Percentiles rank a stretch among this genome's conserved stretches.
phyloP scores from a whole-genome alignment of 1,140 invertebrate species.

The Papilio xuthus region DNA sequence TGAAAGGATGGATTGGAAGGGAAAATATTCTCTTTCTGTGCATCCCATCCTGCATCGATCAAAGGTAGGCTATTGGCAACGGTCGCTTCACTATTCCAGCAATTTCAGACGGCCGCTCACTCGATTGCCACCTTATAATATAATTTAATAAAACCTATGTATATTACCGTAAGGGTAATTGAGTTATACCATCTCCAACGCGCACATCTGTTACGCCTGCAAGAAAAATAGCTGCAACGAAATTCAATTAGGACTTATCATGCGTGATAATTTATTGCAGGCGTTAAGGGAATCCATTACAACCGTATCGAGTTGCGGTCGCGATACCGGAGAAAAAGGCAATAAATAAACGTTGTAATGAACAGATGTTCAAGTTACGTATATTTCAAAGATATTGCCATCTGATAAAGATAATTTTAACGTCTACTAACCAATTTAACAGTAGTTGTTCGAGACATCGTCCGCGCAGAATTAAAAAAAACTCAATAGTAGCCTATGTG shows the following conservation, averaged over 20 bases:
- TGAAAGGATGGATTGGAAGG: too few species aligned
- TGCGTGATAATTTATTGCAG: slow-evolving; percentile 23
- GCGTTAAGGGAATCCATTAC: slow-evolving; percentile 25
- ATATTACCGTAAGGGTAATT: not conserved
- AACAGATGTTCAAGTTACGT: not conserved
- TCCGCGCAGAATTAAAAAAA: too few species aligned
- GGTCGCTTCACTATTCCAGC: too few species aligned
- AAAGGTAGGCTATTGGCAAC: too few species aligned
- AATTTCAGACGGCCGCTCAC: too few species aligned
- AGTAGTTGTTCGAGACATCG: too few species aligned
- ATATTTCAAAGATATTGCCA: not conserved
- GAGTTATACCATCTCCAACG: too few species aligned
- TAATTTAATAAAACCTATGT: not conserved
- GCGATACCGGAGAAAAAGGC: not conserved
- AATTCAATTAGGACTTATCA: slow-evolving; percentile 13
- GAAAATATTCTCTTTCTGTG: too few species aligned
- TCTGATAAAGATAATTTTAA: not conserved
- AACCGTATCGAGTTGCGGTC: slow-evolving; percentile 3
- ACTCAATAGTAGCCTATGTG: too few species aligned
- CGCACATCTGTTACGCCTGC: slow-evolving; percentile 8
- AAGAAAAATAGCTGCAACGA: slow-evolving; percentile 16
- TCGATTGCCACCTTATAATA: too few species aligned
- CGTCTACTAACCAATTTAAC: too few species aligned
- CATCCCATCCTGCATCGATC: too few species aligned
- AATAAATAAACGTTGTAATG: slow-evolving; percentile 3